A percentile compares a stretch with the other conserved stretches of the same genome.
Evolutionary conservation across 2,797 vertebrate species (phyloP).

Genomic region (Neosilurus hyrtlii): DNA sequence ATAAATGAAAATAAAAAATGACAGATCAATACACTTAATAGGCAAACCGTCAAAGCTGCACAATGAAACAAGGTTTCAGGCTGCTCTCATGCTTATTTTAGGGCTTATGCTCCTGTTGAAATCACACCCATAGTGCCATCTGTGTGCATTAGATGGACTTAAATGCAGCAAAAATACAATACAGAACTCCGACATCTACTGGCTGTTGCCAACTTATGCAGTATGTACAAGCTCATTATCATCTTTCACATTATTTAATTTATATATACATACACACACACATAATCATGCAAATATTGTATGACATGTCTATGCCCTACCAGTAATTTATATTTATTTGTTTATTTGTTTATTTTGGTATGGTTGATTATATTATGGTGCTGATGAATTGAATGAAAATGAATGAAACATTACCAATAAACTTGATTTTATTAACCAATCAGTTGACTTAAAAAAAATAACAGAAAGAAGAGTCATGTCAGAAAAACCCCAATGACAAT

Average conservation of each 20-base stretch:
- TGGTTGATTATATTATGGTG: neutral
- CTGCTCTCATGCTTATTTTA: constrained; percentile 1
- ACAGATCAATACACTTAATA: constrained; percentile 3
- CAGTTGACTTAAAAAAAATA: neutral
- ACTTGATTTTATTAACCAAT: neutral
- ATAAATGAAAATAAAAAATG: constrained; percentile 25
- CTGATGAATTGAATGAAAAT: too few species aligned
- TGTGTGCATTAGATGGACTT: neutral
- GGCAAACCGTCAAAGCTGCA: constrained; percentile 1
- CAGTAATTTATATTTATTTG: neutral
- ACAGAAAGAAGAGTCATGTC: constrained; percentile 18
- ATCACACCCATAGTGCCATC: neutral
- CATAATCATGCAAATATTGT: neutral
- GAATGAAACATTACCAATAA: neutral
- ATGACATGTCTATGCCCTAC: neutral
- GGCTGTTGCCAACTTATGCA: constrained; percentile 35
- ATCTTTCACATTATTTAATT: neutral
- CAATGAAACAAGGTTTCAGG: neutral
- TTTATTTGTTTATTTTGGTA: too few species aligned
- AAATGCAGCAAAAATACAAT: constrained; percentile 17
- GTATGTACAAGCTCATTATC: neutral
- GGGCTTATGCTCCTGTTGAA: neutral
- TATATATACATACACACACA: neutral
- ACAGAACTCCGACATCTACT: constrained; percentile 51
- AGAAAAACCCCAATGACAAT: constrained; percentile 12